Conservation (phyloP, 1,140 invertebrate genomes). For the Muscidifurax raptorellus region DNA sequence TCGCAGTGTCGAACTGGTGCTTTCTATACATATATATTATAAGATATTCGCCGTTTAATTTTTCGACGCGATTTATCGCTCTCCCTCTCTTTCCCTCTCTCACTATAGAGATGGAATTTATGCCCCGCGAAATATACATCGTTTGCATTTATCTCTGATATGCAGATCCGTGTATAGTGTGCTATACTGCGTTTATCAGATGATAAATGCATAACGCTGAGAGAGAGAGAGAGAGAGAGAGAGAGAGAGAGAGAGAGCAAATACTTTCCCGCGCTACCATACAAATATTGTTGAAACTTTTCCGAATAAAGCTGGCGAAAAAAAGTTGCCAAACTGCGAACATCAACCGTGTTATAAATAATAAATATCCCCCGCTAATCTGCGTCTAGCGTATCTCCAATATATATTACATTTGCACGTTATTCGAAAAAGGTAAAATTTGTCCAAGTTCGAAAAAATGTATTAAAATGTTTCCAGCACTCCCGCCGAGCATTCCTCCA, state of each 20-base stretch:
- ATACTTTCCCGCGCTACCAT: too few species aligned
- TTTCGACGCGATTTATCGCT: neutral
- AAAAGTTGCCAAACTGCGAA: neutral
- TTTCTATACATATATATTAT: too few species aligned
- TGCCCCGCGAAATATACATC: neutral
- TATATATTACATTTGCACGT: neutral
- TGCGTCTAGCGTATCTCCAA: neutral
- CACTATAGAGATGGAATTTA: neutral
- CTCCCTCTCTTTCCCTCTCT: neutral
- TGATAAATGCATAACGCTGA: neutral
- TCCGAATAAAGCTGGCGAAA: neutral
- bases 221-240: too few species aligned
- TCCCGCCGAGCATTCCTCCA: neutral
- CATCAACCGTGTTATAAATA: neutral
- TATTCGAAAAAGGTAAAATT: neutral
- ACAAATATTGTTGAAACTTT: neutral
- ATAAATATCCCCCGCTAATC: neutral
- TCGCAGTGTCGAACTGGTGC: too few species aligned
- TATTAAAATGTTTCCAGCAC: conserved; percentile 4
- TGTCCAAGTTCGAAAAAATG: neutral
- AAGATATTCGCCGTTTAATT: neutral
- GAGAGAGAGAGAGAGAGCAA: too few species aligned
- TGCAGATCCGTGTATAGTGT: neutral
- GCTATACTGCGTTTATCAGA: neutral
- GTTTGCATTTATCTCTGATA: neutral